A percentile compares a stretch with the other conserved stretches of the same genome.
Conservation (phyloP, 2,888 invertebrate species). For the Pristionchus arcanus region DNA sequence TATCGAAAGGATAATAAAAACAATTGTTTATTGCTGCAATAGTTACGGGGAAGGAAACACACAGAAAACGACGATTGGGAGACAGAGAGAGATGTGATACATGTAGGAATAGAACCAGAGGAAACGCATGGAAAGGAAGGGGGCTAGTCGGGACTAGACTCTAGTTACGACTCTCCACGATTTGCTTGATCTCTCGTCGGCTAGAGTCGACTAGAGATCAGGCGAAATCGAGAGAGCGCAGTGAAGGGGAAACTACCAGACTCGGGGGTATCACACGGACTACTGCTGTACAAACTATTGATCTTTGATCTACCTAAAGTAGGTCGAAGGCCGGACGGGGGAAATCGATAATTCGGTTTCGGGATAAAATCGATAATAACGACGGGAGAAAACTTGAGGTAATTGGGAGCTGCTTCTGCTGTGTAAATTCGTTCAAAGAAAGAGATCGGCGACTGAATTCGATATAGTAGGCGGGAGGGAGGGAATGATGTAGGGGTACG, state of each 20-base stretch:
- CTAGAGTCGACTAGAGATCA: neutral
- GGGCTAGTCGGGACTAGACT: neutral
- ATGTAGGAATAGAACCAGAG: conserved; percentile 41
- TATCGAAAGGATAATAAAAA: neutral
- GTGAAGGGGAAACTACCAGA: neutral
- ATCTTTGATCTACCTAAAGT: neutral
- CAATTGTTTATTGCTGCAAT: conserved; percentile 30
- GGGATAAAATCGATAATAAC: neutral
- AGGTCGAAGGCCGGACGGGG: neutral
- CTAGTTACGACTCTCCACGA: neutral
- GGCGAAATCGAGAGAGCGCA: neutral
- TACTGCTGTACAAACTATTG: conserved; percentile 28
- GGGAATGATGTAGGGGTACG: neutral
- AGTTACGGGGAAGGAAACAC: neutral
- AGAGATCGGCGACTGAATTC: neutral
- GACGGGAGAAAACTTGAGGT: conserved; percentile 2
- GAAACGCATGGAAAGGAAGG: conserved; percentile 20
- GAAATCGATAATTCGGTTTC: no score
- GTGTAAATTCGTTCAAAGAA: neutral
- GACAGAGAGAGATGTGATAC: conserved; percentile 34
- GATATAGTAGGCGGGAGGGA: neutral
- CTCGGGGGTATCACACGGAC: neutral
- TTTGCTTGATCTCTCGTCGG: neutral
- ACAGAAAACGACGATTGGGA: neutral
- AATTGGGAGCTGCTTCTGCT: neutral